phyloP scores from a whole-genome alignment of 2,888 invertebrate species.

The Scelioninae gen. 1 region DNA sequence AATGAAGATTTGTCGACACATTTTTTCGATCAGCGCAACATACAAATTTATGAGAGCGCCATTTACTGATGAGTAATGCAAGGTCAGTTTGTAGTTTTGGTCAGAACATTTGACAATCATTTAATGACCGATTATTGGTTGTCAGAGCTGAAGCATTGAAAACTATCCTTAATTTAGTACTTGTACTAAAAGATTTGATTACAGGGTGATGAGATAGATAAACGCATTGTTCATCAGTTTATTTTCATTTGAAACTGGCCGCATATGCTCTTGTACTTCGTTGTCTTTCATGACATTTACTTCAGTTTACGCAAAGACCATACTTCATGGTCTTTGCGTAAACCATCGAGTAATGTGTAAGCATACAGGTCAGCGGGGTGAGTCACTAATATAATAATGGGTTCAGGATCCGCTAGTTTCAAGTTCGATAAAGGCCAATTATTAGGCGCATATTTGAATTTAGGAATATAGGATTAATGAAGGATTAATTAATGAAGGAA shows the following conservation, averaged over 20 bases:
- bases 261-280: constrained; percentile 21
- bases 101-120: constrained; percentile 5
- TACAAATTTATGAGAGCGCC: constrained; percentile 5
- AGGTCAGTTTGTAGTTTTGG: constrained; percentile 18
- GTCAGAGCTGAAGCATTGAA: constrained; percentile 16
- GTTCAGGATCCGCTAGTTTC: no score
- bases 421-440: no score
- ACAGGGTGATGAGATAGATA: constrained; percentile 32
- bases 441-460: no score
- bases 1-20: constrained; percentile 24
- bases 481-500: no score
- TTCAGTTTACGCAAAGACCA: no score
- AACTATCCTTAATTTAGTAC: constrained; percentile 18
- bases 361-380: no score
- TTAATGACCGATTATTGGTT: not conserved
- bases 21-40: constrained; percentile 6
- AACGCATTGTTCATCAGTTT: not conserved
- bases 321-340: no score
- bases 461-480: no score
- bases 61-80: not conserved
- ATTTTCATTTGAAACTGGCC: not conserved
- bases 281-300: not conserved
- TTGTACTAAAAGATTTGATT: not conserved
- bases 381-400: no score
- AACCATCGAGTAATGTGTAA: no score